These are phyloP conservation scores for Chloroclysta siterata DNA, from an alignment of 2,888 invertebrate genomes.

Conservation along the genomic window DNA sequence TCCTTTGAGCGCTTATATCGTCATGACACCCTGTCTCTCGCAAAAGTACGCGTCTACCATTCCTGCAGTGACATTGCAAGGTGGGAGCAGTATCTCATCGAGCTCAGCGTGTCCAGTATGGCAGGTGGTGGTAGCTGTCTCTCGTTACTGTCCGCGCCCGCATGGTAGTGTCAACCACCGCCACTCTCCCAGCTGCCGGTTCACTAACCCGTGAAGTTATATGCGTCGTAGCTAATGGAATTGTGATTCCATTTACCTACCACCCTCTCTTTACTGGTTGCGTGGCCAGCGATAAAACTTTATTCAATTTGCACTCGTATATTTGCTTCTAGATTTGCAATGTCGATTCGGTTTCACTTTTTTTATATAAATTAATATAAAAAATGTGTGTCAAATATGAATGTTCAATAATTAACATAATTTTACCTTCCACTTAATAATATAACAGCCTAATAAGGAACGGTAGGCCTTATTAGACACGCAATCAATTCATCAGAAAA, in stretches of 20 bases:
- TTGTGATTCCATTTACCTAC: constrained; percentile 48
- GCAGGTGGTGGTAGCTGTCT: constrained; percentile 44
- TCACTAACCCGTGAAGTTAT: constrained; percentile 63
- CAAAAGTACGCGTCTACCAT: background rate
- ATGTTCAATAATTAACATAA: constrained; percentile 53
- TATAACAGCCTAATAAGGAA: constrained; percentile 57
- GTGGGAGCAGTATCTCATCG: constrained; percentile 39
- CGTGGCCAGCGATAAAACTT: constrained; percentile 30
- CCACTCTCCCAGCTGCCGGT: constrained; percentile 66
- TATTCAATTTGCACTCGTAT: constrained; percentile 23
- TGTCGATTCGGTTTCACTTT: background rate
- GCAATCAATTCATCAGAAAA: constrained; percentile 64
- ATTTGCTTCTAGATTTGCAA: constrained; percentile 5
- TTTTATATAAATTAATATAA: too few relatives aligned
- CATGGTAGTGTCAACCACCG: constrained; percentile 48
- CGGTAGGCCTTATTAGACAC: constrained; percentile 50
- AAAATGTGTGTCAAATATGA: constrained; percentile 43
- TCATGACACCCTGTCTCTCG: background rate
- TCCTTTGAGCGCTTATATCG: background rate
- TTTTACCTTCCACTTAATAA: constrained; percentile 50
- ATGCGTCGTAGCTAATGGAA: constrained; percentile 55
- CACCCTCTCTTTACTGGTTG: constrained; percentile 38
- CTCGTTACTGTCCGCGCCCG: constrained; percentile 49
- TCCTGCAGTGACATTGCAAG: constrained; percentile 30
- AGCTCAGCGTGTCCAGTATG: constrained; percentile 35